phyloP scores from a whole-genome alignment of 2,113 vertebrate species.

The Polypterus senegalus region DNA sequence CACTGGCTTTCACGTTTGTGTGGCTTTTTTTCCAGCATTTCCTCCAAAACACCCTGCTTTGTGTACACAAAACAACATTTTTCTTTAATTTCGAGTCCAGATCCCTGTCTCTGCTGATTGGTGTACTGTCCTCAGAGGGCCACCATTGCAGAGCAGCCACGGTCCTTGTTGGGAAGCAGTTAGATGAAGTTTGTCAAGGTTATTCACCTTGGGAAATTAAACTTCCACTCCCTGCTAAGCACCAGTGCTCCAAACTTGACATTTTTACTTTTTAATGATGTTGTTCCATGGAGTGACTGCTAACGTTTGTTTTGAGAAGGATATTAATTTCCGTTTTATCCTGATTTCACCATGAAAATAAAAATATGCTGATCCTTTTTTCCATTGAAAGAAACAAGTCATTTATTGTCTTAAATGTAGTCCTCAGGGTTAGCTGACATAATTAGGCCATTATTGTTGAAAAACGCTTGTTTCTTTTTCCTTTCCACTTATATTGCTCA shows the following conservation, averaged over 20 bases:
- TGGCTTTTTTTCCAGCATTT: neutral
- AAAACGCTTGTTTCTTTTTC: neutral
- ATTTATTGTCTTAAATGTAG: neutral
- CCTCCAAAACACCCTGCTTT: neutral
- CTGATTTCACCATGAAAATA: neutral
- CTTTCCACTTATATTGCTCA: neutral
- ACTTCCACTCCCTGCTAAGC: neutral
- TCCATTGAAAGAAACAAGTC: neutral
- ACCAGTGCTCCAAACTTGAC: neutral
- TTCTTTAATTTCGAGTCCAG: neutral
- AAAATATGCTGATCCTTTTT: neutral
- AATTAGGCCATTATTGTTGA: neutral
- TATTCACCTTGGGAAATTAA: slow-evolving; percentile 1
- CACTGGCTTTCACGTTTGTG: neutral
- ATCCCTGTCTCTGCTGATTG: slow-evolving; percentile 10
- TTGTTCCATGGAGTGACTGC: neutral
- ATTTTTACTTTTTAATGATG: neutral
- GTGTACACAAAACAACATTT: neutral
- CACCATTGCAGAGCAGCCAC: slow-evolving; percentile 4
- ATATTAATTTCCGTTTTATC: neutral
- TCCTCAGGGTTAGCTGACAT: neutral
- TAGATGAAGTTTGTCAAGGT: slow-evolving; percentile 6
- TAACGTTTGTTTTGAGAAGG: neutral
- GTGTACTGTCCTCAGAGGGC: slow-evolving; percentile 2
- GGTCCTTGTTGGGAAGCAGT: neutral